A percentile compares a stretch with the other conserved stretches of the same genome.
phyloP scores from a whole-genome alignment of 2,888 invertebrate species.

The Phrixothrix hirtus region DNA sequence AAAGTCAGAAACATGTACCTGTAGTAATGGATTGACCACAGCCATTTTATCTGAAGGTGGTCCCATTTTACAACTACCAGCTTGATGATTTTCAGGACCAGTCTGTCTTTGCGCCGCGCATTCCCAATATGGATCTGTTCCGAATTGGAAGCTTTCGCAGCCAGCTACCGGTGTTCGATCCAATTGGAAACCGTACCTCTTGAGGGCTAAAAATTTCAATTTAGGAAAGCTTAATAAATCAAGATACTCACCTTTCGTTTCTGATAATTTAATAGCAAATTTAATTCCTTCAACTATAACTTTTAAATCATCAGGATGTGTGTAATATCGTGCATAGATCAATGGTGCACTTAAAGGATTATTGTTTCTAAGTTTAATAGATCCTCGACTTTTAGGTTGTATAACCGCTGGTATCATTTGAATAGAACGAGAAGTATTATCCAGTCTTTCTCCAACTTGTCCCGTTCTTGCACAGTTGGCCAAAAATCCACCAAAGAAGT shows the following conservation, averaged over 20 bases:
- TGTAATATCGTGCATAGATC: constrained; percentile 81
- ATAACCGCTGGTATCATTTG: constrained; percentile 80
- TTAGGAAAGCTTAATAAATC: too few species aligned
- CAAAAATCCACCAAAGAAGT: constrained; percentile 84
- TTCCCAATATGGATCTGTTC: constrained; percentile 66
- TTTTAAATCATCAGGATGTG: constrained; percentile 78
- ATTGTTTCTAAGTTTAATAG: constrained; percentile 67
- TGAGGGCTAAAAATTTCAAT: constrained; percentile 49
- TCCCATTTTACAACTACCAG: constrained; percentile 68
- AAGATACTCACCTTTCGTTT: constrained; percentile 63
- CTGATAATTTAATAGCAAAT: constrained; percentile 71
- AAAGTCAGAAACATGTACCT: too few species aligned
- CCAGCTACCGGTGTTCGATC: constrained; percentile 74
- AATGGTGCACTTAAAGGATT: constrained; percentile 82
- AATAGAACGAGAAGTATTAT: constrained; percentile 69
- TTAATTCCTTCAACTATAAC: constrained; percentile 82
- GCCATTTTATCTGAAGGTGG: constrained; percentile 60
- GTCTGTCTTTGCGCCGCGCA: constrained; percentile 64
- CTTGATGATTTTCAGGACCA: constrained; percentile 68
- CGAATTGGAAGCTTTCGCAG: constrained; percentile 75
- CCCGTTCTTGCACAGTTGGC: constrained; percentile 86
- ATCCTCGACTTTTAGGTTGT: constrained; percentile 85
- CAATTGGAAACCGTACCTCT: constrained; percentile 72
- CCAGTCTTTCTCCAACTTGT: constrained; percentile 78
- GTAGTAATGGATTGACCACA: constrained; percentile 60